These are phyloP conservation scores for Microctenopoma stevenorrisi DNA, from an alignment of 2,797 vertebrate genomes.

Conservation along the genomic window DNA sequence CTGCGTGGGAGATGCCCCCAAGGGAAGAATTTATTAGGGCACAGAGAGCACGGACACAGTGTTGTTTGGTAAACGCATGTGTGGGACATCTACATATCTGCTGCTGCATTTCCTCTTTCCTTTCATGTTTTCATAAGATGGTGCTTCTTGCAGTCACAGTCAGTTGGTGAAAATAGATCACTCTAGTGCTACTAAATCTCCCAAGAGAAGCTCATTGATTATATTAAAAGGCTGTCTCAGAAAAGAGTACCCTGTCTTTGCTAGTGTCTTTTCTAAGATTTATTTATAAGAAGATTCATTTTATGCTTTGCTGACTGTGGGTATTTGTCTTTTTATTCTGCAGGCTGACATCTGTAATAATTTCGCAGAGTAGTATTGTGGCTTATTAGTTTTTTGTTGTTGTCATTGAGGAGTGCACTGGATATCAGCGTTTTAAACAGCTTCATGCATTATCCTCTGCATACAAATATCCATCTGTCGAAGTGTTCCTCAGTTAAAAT, in stretches of 20 bases:
- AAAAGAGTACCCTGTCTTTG: constrained; percentile 35
- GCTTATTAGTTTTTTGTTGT: constrained; percentile 49
- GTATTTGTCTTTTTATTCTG: constrained; percentile 41
- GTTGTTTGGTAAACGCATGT: constrained; percentile 28
- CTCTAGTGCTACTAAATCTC: constrained; percentile 26
- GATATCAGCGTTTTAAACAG: constrained; percentile 44
- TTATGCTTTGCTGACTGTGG: constrained; percentile 30
- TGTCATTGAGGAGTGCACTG: not conserved
- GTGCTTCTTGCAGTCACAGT: constrained; percentile 29
- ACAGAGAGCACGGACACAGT: not conserved
- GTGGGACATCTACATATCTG: constrained; percentile 23
- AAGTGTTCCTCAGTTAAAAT: constrained; percentile 41
- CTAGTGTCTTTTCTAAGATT: constrained; percentile 31
- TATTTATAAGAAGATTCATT: constrained; percentile 56
- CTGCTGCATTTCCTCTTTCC: constrained; percentile 50
- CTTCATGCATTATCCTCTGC: constrained; percentile 39
- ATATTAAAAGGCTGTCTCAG: constrained; percentile 62
- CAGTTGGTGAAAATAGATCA: constrained; percentile 62
- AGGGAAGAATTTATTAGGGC: not conserved
- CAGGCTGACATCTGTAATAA: constrained; percentile 37
- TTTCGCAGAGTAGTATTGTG: not conserved
- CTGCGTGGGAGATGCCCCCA: constrained; percentile 7
- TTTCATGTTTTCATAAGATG: constrained; percentile 57
- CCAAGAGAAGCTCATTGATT: constrained; percentile 59
- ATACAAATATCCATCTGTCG: constrained; percentile 48